phyloP scores from a whole-genome alignment of 2,113 vertebrate species.

The Eleginops maclovinus region DNA sequence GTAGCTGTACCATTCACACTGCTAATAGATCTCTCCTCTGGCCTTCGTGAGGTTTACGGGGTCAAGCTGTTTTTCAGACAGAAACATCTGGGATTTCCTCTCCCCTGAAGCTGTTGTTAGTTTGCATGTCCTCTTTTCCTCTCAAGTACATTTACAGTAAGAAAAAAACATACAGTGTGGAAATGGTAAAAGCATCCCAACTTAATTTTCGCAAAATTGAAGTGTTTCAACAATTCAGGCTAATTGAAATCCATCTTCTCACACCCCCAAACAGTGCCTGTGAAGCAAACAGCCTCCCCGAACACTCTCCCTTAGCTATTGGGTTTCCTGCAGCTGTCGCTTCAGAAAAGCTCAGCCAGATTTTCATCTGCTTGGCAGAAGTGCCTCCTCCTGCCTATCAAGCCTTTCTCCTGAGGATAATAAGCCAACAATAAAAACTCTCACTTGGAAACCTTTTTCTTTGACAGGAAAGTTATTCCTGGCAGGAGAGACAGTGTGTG shows the following conservation, averaged over 20 bases:
- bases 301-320: conserved; percentile 61
- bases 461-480: conserved; percentile 50
- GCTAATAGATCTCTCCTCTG: conserved; percentile 49
- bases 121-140: conserved; percentile 26
- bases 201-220: neutral
- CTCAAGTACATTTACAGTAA: conserved; percentile 22
- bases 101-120: conserved; percentile 51
- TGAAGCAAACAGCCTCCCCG: conserved; percentile 33
- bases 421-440: conserved; percentile 64
- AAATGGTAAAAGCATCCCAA: conserved; percentile 31
- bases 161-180: conserved; percentile 2
- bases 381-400: conserved; percentile 65
- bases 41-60: conserved; percentile 53
- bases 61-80: conserved; percentile 74
- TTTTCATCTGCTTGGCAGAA: conserved; percentile 76
- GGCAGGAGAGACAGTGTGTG: conserved; percentile 23
- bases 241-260: conserved; percentile 54
- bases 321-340: conserved; percentile 81
- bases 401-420: conserved; percentile 63
- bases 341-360: conserved; percentile 68
- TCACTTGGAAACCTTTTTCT: conserved; percentile 58
- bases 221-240: conserved; percentile 23
- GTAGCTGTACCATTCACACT: conserved; percentile 55
- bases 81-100: conserved; percentile 79
- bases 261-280: conserved; percentile 30